phyloP scores from a whole-genome alignment of 2,888 invertebrate species.

The Lamellibrachia columna region DNA sequence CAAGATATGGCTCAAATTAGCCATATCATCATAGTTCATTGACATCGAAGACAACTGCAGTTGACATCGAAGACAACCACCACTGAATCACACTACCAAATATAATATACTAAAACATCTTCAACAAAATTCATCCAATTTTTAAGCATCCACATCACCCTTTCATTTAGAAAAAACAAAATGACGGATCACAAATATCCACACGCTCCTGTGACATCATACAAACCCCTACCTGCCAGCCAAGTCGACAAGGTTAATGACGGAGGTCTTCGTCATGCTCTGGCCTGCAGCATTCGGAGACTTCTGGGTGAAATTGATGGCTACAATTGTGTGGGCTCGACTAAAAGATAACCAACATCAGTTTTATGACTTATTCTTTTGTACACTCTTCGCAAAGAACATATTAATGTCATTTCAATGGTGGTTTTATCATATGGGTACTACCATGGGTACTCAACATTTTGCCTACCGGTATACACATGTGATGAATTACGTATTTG shows the following conservation, averaged over 20 bases:
- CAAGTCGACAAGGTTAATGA: conserved; percentile 62
- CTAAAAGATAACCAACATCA: conserved; percentile 42
- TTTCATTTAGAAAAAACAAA: background rate
- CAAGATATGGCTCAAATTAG: too few species aligned
- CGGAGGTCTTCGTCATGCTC: conserved; percentile 60
- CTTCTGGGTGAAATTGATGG: conserved; percentile 59
- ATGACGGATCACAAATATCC: background rate
- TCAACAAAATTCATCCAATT: too few species aligned
- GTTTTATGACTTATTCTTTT: background rate
- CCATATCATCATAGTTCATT: too few species aligned
- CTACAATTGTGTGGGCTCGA: conserved; percentile 63
- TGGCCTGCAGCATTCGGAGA: conserved; percentile 55
- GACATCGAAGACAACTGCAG: too few species aligned
- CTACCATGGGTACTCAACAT: too few species aligned
- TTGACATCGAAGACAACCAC: too few species aligned
- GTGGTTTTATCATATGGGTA: background rate
- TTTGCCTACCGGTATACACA: too few species aligned
- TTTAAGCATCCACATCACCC: too few species aligned
- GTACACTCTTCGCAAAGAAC: background rate
- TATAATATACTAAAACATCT: too few species aligned
- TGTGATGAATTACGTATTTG: too few species aligned
- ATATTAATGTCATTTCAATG: background rate
- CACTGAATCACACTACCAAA: too few species aligned
- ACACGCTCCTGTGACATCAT: background rate
- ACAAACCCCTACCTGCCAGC: conserved; percentile 57